Evolutionary conservation across 2,888 invertebrate species (phyloP).

Genomic region (Sphaerophoria taeniata): DNA sequence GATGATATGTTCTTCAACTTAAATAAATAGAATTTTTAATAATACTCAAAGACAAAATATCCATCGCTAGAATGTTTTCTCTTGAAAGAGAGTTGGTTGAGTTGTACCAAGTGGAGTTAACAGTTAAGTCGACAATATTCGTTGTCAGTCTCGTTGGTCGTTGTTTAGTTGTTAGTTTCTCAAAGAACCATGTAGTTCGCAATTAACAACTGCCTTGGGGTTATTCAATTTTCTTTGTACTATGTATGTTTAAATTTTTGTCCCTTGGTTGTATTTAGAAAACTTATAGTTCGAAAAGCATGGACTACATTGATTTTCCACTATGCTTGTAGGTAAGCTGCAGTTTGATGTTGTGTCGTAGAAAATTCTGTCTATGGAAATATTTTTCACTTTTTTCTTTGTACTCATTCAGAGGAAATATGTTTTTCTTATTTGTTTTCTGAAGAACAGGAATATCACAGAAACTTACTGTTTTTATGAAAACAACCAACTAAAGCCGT

Average conservation of each 20-base stretch:
- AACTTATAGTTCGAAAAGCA: constrained; percentile 13
- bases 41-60: constrained; percentile 49
- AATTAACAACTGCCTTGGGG: constrained; percentile 70
- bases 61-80: constrained; percentile 42
- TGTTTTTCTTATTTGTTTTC: too few species aligned
- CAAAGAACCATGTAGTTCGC: constrained; percentile 61
- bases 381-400: not conserved
- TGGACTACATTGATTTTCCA: constrained; percentile 9
- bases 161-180: constrained; percentile 36
- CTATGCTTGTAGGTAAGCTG: not conserved
- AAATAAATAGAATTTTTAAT: constrained; percentile 33
- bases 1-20: constrained; percentile 18
- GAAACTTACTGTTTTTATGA: too few species aligned
- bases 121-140: constrained; percentile 4
- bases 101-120: constrained; percentile 10
- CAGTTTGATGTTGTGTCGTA: constrained; percentile 7
- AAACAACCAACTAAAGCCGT: too few species aligned
- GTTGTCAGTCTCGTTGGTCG: constrained; percentile 30
- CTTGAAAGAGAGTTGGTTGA: constrained; percentile 21
- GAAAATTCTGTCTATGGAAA: too few species aligned
- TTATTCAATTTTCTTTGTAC: constrained; percentile 71
- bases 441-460: too few species aligned
- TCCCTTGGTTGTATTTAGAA: constrained; percentile 39
- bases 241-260: constrained; percentile 56
- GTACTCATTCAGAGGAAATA: too few species aligned